phyloP scores from a whole-genome alignment of 2,797 vertebrate species.

The Amniataba percoides region DNA sequence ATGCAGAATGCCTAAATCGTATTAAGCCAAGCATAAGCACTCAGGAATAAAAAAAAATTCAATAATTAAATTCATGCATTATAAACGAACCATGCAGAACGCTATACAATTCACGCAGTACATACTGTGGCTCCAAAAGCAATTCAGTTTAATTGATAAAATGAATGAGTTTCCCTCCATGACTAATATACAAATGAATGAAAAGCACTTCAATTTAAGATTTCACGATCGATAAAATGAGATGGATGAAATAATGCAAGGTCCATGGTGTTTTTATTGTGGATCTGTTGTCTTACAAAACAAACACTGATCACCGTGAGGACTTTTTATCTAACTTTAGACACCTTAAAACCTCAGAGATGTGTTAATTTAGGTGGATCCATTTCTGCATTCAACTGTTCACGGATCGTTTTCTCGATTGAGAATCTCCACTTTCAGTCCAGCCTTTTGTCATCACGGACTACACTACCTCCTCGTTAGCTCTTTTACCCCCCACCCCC shows the following conservation, averaged over 20 bases:
- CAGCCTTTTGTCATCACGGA: constrained; percentile 4
- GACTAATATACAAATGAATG: constrained; percentile 15
- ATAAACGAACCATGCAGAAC: constrained; percentile 39
- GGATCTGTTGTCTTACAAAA: neutral
- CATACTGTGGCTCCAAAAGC: constrained; percentile 12
- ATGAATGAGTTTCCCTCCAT: neutral
- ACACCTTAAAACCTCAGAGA: neutral
- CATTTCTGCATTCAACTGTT: neutral
- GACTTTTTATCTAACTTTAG: neutral
- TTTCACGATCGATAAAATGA: constrained; percentile 12
- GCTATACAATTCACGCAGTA: constrained; percentile 24
- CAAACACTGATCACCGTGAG: neutral
- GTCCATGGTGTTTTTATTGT: neutral
- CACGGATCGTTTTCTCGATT: constrained; percentile 28
- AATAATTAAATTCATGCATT: constrained; percentile 68
- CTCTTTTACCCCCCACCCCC: neutral
- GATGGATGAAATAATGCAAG: too few relatives aligned
- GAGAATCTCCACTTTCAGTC: constrained; percentile 15
- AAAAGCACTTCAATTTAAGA: constrained; percentile 9
- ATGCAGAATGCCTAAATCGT: constrained; percentile 56
- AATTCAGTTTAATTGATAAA: constrained; percentile 21
- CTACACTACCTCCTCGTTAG: neutral
- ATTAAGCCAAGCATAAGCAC: constrained; percentile 57
- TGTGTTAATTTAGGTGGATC: constrained; percentile 5
- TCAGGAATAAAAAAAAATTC: constrained; percentile 49